These are phyloP conservation scores for Coenobita brevimanus DNA, from an alignment of 1,140 invertebrate genomes.

Conservation along the genomic window DNA sequence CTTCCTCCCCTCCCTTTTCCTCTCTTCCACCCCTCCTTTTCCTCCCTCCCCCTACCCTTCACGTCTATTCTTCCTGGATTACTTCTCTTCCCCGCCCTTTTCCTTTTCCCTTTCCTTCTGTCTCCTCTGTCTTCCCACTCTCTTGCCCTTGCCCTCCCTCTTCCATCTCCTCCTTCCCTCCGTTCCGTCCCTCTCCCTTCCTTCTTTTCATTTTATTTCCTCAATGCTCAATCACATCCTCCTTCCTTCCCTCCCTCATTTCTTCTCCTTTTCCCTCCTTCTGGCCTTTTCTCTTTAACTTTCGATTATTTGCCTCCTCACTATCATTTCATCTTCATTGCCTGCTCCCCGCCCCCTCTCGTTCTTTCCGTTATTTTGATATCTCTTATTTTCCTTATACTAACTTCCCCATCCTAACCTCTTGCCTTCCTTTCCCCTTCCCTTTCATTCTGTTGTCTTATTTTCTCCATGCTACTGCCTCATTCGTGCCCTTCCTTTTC, in stretches of 20 bases:
- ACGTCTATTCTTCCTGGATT: background rate
- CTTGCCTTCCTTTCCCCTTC: no score
- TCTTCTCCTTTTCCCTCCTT: background rate
- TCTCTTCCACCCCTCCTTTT: background rate
- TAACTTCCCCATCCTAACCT: no score
- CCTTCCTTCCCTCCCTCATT: background rate
- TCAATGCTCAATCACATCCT: background rate
- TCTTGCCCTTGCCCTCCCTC: background rate
- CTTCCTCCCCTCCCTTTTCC: background rate
- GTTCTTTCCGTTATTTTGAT: no score
- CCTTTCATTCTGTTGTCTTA: no score
- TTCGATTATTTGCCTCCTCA: no score
- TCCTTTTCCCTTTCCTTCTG: background rate
- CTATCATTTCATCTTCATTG: no score
- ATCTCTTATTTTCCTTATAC: no score
- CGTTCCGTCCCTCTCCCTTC: background rate
- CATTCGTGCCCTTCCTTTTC: no score
- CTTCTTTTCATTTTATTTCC: background rate
- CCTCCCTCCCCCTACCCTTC: conserved; percentile 49
- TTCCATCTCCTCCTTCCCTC: background rate
- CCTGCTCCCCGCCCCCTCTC: no score
- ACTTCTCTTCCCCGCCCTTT: no score
- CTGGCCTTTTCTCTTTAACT: no score
- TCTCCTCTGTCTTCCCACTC: background rate
- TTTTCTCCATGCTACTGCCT: no score